Base-by-base conservation (phyloP, 2,113 vertebrate genomes). In the Sarotherodon lohbergeri region DNA sequence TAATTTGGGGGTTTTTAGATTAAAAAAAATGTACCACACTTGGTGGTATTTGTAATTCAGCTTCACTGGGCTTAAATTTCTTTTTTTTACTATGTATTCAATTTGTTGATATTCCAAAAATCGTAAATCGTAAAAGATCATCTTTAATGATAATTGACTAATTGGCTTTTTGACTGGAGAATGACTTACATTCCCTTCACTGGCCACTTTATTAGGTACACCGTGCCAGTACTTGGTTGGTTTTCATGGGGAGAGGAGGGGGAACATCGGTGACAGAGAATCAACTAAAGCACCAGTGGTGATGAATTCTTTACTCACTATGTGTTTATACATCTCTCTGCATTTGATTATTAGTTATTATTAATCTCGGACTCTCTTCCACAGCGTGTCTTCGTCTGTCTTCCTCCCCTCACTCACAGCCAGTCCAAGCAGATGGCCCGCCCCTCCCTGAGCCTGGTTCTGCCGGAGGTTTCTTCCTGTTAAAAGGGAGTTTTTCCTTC, bases 401-500 rank as follows among this genome's bases (percentile, higher is more conserved):
- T 56, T 27, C 22, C 11, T 56, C 55, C 55, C 55, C 55, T 56
- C 55, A 27, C 7, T 57, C 22, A 55, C 54, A 57, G 0, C 29
- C 4, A 29, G 29, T 29, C 29, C 29, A 29, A 29, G 29, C 12
- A 57, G 55, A 57, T 27, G 55, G 55, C 55, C 6, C 55, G 12
- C 55, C 24, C 55, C 55, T 57, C 24, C 24, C 22, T 22, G 22
- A 22, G 22, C 22, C 22, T 22, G 22, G 22, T 22, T 8, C 55
- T 57, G 2, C 22, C 0, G 0, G 55, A 0, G 55, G 55, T 57
- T 57, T 57, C 55, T 57, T 57, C 55, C 12, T 29, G 13, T 57
- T 16, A 57, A 57, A 57, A 57, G 24, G 7, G 56, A 57, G 56
- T 29, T 57, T 57, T 16, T 57, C 24, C 56, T 3, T 57, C 24